Conservation (phyloP, 1,140 invertebrate genomes). For the Nephila pilipes region DNA sequence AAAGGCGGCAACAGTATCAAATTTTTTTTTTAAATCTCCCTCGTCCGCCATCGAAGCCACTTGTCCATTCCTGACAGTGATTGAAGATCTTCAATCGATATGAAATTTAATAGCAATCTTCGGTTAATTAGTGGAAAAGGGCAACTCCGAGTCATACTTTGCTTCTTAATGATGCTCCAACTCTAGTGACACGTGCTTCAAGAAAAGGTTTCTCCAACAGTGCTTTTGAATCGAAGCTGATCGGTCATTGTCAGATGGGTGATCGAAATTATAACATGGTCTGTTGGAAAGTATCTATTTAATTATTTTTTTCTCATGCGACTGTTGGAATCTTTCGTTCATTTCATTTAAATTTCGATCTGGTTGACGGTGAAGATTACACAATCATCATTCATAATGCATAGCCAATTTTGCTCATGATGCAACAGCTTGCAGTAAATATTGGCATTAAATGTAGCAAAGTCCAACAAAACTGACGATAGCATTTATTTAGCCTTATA, state of each 20-base stretch:
- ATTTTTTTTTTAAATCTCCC: background rate
- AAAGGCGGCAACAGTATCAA: constrained; percentile 3
- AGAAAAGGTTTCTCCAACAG: background rate
- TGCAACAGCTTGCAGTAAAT: background rate
- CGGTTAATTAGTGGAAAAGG: constrained; percentile 45
- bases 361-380: background rate
- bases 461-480: too few species aligned
- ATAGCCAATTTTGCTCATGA: background rate
- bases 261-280: background rate
- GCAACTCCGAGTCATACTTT: background rate
- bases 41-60: background rate
- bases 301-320: background rate
- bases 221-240: constrained; percentile 15
- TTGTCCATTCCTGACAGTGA: constrained; percentile 34
- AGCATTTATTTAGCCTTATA: too few species aligned
- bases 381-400: background rate
- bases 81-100: constrained; percentile 25
- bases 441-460: background rate
- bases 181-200: background rate
- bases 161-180: background rate
- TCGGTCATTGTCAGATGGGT: constrained; percentile 58
- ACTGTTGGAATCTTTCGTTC: background rate
- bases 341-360: background rate
- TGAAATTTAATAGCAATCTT: constrained; percentile 47
- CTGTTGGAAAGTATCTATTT: background rate